Evolutionary conservation across 2,797 vertebrate species (phyloP), one percentile per base, ranked within the genome.

Genomic region (Parambassis ranga): DNA sequence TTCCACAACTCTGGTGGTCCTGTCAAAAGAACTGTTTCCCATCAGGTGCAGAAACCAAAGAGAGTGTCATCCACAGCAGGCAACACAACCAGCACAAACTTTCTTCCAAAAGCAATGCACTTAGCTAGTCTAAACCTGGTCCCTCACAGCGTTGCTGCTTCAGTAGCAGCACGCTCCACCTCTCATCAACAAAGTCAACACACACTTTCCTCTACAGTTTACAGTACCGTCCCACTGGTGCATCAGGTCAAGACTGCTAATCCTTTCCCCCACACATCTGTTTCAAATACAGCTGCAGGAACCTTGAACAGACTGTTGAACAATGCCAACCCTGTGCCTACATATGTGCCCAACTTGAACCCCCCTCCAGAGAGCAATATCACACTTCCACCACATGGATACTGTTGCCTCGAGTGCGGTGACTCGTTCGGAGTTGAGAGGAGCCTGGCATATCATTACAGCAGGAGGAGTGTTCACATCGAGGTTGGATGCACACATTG

Each of bases 71-170:
- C 86, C 59, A 48, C 87, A 0, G 14, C 71, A 18, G 81, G 90
- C 1, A 76, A 37, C 1, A 2, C 36, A 0, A 16, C 88, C 24
- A 81, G 83, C 19, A 90, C 94, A 55, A 94, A 67, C 74, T 92
- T 96, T 10, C 93, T 99, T 36, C 97, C 97, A 48, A 98, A 99
- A 90, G 96, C 96, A 0, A 93, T 98, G 82, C 97, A 99, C 86
- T 85, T 99, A 71, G 97, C 97, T n/a, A 98, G 95, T 74, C 92
- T 99, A 68, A 99, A 98, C 85, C 81, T 99, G 66, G 97, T 99
- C 15, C 97, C 97, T 1, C 97, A 99, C 79, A 98, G 97, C 0
- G 95, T 98, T 0, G 95, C 96, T 0, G 95, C 96, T 0, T 96
- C 96, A 0, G 97, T 96, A 6, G 87, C 95, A 0, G 94, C 94